Evolutionary conservation across 2,797 vertebrate species (phyloP), one percentile per base, ranked within the genome.

Genomic region (Lepus oiostolus): DNA sequence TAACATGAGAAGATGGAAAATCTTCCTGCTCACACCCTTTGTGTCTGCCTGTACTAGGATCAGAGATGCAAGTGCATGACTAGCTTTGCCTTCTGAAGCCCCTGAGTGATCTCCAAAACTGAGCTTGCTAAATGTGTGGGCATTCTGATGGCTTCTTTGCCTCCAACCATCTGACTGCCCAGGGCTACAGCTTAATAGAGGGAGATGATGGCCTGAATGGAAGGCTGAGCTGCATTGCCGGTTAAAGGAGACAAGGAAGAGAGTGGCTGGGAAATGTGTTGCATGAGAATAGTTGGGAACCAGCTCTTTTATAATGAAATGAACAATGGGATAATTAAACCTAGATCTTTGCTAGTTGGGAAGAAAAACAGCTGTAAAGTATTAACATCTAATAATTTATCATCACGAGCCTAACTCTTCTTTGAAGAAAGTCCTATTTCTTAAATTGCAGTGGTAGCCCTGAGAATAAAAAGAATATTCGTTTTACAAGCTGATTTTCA

Each of bases 371-470:
- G 30, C 79, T 35, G 14, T 82, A 68, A 74, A 32, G 88, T 58
- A 32, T 90, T 79, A 70, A 90, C 7, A 85, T 83, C n/a, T 50
- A 60, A 50, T 79, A 80, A 85, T 74, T 96, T 77, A 88, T 42
- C 87, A 7, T 63, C 63, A n/a, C 30, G 32, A 84, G 65, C 65
- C 47, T 85, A 79, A 85, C 11, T 81, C 67, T 38, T 90, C 52
- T 67, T 58, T 68, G 67, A 82, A 91, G 19, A 93, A 52, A 83
- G 94, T 94, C 65, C 32, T 80, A 0, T 60, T 95, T 97, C 83
- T 95, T 65, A 88, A 85, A 54, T 68, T 90, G 50, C 28, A 90
- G 47, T 77, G 65, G 83, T 47, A 81, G 14, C 85, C 67, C 12
- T 47, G 67, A 92, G 35, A 93, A 90, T 76, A 65, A 91, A 89